phyloP scores from a whole-genome alignment of 1,140 invertebrate species.

The Aplysia californica region DNA sequence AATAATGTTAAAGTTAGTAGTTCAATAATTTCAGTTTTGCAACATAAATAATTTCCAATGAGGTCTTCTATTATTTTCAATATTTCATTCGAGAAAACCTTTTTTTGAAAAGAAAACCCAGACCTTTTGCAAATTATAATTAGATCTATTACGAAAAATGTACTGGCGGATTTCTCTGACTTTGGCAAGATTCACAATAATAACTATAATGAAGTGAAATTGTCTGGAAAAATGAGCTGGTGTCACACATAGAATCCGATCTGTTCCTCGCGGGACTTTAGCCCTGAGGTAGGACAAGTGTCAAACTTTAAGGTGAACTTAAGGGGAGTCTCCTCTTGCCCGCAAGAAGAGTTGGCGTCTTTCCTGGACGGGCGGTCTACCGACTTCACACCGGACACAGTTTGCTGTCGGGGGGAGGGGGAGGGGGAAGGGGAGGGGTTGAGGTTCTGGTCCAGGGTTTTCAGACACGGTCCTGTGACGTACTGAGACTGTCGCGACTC shows the following conservation, averaged over 20 bases:
- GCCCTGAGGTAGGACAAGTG: slow-evolving; percentile 6
- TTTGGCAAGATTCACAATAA: too few species aligned
- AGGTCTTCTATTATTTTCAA: background rate
- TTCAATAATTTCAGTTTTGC: too few species aligned
- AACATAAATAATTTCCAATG: too few species aligned
- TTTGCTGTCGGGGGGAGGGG: background rate
- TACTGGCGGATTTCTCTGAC: too few species aligned
- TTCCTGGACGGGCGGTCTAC: background rate
- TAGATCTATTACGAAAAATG: too few species aligned
- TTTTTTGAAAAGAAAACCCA: background rate
- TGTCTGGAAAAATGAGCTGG: too few species aligned
- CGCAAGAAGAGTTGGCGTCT: background rate
- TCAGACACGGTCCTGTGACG: background rate
- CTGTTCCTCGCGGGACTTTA: background rate
- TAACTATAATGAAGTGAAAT: too few species aligned
- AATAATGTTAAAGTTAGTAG: too few species aligned
- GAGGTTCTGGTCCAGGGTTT: background rate
- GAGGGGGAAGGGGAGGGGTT: background rate
- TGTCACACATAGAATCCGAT: slow-evolving; percentile 19
- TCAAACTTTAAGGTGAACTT: slow-evolving; percentile 21
- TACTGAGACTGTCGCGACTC: too few species aligned
- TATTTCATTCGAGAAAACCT: background rate
- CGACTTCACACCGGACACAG: background rate
- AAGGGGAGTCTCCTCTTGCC: background rate
- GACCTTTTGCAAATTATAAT: too few species aligned